A percentile compares a stretch with the other conserved stretches of the same genome.
Evolutionary conservation across 2,797 vertebrate genomes (phyloP).

Genomic region (Picus viridis): DNA sequence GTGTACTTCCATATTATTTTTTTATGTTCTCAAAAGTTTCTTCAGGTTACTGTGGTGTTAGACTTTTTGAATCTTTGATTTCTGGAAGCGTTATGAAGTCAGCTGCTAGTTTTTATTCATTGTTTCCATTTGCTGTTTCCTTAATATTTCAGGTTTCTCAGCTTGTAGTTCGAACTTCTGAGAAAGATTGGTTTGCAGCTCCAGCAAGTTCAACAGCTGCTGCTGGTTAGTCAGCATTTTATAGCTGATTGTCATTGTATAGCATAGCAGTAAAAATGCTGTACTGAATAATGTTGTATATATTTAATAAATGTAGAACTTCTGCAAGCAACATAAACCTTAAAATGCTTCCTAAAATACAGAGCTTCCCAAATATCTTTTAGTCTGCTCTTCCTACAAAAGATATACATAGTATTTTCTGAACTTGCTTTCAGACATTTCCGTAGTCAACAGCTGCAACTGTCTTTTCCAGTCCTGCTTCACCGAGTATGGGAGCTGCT

Average conservation of each 20-base stretch:
- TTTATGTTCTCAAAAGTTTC: constrained; percentile 5
- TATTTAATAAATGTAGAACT: constrained; percentile 59
- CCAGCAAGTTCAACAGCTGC: constrained; percentile 32
- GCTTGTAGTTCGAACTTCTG: neutral
- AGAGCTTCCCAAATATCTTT: constrained; percentile 27
- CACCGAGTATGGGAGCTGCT: neutral
- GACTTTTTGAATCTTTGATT: constrained; percentile 9
- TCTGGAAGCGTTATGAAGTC: neutral
- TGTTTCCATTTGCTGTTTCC: constrained; percentile 39
- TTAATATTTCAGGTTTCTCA: constrained; percentile 44
- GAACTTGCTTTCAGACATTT: neutral
- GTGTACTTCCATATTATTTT: constrained; percentile 20
- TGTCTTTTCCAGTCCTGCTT: neutral
- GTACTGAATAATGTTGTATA: neutral
- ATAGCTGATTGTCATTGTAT: neutral
- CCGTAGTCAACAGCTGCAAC: accelerated
- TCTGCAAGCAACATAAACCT: constrained; percentile 16
- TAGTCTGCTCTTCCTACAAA: neutral
- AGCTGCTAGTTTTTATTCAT: neutral
- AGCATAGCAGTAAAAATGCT: neutral
- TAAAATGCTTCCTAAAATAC: neutral
- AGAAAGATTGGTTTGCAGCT: constrained; percentile 37
- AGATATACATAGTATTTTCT: neutral
- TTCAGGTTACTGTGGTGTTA: neutral
- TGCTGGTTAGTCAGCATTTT: constrained; percentile 60